phyloP scores from a whole-genome alignment of 2,113 vertebrate genomes.

The Equus quagga region DNA sequence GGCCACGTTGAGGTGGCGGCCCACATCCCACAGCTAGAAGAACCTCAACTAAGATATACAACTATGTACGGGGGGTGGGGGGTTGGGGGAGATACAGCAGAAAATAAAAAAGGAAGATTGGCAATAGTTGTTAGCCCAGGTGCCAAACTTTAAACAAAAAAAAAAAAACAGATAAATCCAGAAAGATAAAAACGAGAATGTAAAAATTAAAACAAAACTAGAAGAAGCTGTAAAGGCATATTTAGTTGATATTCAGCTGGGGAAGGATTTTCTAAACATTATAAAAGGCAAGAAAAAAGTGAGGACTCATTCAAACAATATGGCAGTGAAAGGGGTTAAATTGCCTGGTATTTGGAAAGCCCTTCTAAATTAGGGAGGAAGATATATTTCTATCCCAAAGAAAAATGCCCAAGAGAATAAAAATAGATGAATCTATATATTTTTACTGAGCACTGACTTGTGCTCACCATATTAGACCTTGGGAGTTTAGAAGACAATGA shows the following conservation, averaged over 20 bases:
- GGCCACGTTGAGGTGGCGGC: no score
- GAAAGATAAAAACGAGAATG: background rate
- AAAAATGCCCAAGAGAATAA: background rate
- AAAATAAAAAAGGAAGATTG: no score
- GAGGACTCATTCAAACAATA: background rate
- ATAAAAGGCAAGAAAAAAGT: background rate
- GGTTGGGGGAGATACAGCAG: no score
- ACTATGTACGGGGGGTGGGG: no score
- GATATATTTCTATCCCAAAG: background rate
- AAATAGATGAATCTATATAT: background rate
- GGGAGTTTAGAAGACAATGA: background rate
- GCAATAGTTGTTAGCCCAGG: no score
- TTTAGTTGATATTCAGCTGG: background rate
- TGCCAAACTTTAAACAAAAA: no score
- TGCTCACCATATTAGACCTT: background rate
- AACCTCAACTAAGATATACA: no score
- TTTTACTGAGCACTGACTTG: background rate
- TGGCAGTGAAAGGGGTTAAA: background rate
- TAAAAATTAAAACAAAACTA: slow-evolving; percentile 14
- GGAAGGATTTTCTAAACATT: background rate
- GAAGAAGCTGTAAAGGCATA: background rate
- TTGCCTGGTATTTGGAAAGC: background rate
- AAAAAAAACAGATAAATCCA: background rate
- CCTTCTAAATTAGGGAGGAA: background rate
- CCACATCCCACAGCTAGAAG: no score